Evolutionary conservation across 2,888 invertebrate genomes (phyloP), one percentile per base, ranked within the genome.

Genomic region (Trilocha varians): DNA sequence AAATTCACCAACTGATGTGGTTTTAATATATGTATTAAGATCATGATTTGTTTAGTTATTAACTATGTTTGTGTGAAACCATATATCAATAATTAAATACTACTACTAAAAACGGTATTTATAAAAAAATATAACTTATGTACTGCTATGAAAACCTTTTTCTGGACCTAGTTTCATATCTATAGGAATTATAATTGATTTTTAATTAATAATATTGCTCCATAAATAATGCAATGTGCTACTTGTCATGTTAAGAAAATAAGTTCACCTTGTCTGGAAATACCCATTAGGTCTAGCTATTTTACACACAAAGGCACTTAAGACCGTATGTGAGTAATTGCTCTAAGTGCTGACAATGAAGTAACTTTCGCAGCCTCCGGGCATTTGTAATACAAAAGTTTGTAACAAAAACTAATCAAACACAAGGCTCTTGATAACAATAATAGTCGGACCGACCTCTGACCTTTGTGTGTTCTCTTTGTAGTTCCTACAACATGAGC

Each of bases 381-480:
- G 52, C 52, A 45, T 43, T 44, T 43, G 44, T 38, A 35, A 38
- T 42, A 64, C 51, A 59, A 62, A 59, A 56, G 52, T 45, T 52
- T 57, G 44, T 52, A 54, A 55, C 52, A 59, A 52, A 25, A 52
- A 56, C 54, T 51, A 60, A 59, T 65, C 54, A 58, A 59, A 59
- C 44, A 59, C 64, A 65, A 66, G 64, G 65, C 49, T 55, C 40
- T 50, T 45, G 39, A 44, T 48, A 42, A 45, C 47, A 61, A 42
- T 38, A 42, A 42, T 42, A 34, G 15, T 13, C 16, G 16, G 25
- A 16, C 4, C 15, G 38, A 42, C 35, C 38, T 34, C 11, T 42
- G 32, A 38, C 35, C 42, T 42, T 42, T 38, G 5, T 16, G 2
- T 25, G 25, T 25, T 25, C 25, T 25, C 25, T 4, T n/a, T 25